phyloP scores from a whole-genome alignment of 2,888 invertebrate genomes.

The Philereme vetulata region DNA sequence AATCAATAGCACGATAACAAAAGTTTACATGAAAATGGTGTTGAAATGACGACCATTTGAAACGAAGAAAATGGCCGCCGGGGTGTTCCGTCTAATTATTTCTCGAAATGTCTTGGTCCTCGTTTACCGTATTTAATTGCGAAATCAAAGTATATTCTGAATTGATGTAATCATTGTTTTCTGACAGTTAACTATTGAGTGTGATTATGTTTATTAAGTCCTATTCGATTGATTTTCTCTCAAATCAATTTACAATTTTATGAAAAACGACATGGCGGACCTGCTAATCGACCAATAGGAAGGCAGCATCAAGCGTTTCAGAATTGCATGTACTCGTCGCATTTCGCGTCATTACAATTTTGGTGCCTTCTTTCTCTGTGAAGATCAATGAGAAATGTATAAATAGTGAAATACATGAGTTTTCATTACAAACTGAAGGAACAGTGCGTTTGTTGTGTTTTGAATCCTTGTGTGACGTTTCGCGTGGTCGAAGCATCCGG shows the following conservation, averaged over 20 bases:
- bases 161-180: conserved; percentile 9
- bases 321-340: conserved; percentile 88
- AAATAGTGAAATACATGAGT: conserved; percentile 62
- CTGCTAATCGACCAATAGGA: conserved; percentile 87
- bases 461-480: conserved; percentile 60
- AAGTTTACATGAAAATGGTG: conserved; percentile 17
- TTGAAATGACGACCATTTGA: conserved; percentile 40
- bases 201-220: neutral
- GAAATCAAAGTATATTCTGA: conserved; percentile 16
- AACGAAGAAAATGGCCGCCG: conserved; percentile 59
- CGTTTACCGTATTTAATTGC: conserved; percentile 26
- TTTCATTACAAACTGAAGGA: conserved; percentile 47
- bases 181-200: conserved; percentile 6
- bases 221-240: neutral
- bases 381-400: conserved; percentile 47
- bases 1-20: neutral
- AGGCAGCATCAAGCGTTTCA: conserved; percentile 86
- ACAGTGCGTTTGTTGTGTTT: conserved; percentile 56
- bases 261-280: conserved; percentile 87
- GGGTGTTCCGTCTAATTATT: conserved; percentile 36
- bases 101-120: conserved; percentile 28
- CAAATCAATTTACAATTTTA: conserved; percentile 64
- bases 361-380: conserved; percentile 83
- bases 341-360: conserved; percentile 88
- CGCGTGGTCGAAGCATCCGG: conserved; percentile 58